These are phyloP conservation scores for Pseudorhiza aurosa DNA, from an alignment of 30 jellyfish, hydroid and myxozoan genomes.

Conservation along the genomic window DNA sequence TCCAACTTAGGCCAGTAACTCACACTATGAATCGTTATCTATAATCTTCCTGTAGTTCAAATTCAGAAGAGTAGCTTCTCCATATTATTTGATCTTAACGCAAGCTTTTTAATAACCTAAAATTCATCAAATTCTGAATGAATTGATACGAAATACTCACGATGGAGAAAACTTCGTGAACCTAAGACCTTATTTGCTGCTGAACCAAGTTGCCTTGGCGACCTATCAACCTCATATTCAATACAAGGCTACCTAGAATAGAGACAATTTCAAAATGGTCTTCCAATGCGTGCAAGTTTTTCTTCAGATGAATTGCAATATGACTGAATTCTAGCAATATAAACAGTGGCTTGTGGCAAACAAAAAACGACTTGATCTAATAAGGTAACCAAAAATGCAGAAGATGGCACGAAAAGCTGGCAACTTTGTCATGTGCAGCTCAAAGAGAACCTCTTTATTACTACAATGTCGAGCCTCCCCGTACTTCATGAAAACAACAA, in stretches of 20 bases:
- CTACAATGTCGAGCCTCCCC: background rate
- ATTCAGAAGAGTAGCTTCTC: too few species aligned
- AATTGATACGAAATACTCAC: too few species aligned
- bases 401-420: background rate
- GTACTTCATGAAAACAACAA: background rate
- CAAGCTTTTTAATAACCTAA: too few species aligned
- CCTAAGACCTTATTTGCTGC: background rate
- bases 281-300: background rate
- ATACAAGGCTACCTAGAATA: background rate
- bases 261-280: background rate
- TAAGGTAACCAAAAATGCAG: background rate
- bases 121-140: too few species aligned
- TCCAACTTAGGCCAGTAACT: too few species aligned
- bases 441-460: background rate
- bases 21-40: too few species aligned
- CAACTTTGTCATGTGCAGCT: background rate
- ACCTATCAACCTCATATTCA: background rate
- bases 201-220: slow-evolving; percentile 4
- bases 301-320: background rate
- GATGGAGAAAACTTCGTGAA: too few species aligned
- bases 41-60: too few species aligned
- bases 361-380: too few species aligned
- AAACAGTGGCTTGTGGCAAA: too few species aligned
- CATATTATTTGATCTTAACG: too few species aligned
- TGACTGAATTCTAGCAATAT: too few species aligned